phyloP scores from a whole-genome alignment of 1,140 invertebrate species.

The Drosophila nigromelanica region DNA sequence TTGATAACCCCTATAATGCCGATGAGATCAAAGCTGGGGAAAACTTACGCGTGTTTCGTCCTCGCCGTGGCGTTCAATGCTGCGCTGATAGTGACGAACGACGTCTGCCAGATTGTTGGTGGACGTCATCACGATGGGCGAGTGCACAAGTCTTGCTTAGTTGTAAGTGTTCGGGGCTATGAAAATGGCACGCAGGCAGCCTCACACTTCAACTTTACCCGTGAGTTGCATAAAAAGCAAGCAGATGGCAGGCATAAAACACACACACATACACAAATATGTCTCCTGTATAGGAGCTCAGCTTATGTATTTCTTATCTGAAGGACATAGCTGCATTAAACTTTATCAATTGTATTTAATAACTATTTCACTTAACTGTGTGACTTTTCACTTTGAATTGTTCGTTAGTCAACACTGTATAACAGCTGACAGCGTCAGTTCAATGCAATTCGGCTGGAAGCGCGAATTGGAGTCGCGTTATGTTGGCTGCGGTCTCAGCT shows the following conservation, averaged over 20 bases:
- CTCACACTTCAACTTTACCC: slow-evolving; percentile 36
- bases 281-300: slow-evolving; percentile 27
- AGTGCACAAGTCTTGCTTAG: slow-evolving; percentile 24
- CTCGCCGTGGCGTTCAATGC: slow-evolving; percentile 86
- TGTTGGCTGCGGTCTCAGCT: slow-evolving; percentile 36
- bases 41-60: slow-evolving; percentile 86
- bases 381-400: slow-evolving; percentile 46
- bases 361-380: slow-evolving; percentile 42
- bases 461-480: slow-evolving; percentile 28
- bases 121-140: slow-evolving; percentile 54
- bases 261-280: slow-evolving; percentile 15
- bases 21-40: not conserved
- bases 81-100: slow-evolving; percentile 87
- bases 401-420: slow-evolving; percentile 30
- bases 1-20: not conserved
- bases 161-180: slow-evolving; percentile 17
- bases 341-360: slow-evolving; percentile 12
- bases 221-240: slow-evolving; percentile 20
- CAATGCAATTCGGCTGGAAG: slow-evolving; percentile 1
- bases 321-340: slow-evolving; percentile 23
- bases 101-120: slow-evolving; percentile 73
- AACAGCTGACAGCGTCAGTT: slow-evolving; percentile 26
- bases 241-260: slow-evolving; percentile 4
- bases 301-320: slow-evolving; percentile 14
- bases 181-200: slow-evolving; percentile 70